Percentiles rank a stretch among this genome's conserved stretches.
phyloP scores from a whole-genome alignment of 2,888 invertebrate species.

The Melikaiella ostensackeni region DNA sequence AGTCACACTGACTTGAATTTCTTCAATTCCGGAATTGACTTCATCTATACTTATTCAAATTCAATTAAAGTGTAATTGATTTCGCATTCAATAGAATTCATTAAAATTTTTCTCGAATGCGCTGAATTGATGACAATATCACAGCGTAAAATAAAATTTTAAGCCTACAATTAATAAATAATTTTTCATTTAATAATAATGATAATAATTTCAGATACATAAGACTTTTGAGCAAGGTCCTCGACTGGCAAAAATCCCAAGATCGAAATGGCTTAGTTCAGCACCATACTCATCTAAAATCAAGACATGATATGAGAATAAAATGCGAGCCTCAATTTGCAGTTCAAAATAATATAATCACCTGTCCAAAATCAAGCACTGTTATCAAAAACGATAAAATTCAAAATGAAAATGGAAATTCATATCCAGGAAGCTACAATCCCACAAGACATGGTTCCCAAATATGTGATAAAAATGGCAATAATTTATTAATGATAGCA shows the following conservation, averaged over 20 bases:
- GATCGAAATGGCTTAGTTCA: conserved; percentile 62
- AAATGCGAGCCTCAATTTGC: conserved; percentile 59
- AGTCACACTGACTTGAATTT: too few relatives aligned
- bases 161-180: too few relatives aligned
- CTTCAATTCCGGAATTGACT: too few relatives aligned
- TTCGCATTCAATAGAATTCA: not conserved
- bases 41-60: too few relatives aligned
- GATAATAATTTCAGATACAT: conserved; percentile 84
- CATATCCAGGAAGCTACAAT: not conserved
- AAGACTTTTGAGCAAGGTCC: conserved; percentile 88
- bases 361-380: conserved; percentile 12
- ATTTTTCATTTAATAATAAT: not conserved
- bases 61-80: too few relatives aligned
- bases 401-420: conserved; percentile 10
- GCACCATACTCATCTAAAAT: conserved; percentile 69
- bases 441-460: conserved; percentile 8
- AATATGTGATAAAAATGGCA: conserved; percentile 31
- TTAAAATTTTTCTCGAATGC: not conserved
- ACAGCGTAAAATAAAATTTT: too few relatives aligned
- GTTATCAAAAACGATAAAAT: not conserved
- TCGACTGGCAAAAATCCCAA: conserved; percentile 90
- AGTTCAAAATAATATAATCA: conserved; percentile 3
- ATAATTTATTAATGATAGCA: conserved; percentile 33
- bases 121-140: not conserved
- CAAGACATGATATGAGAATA: conserved; percentile 68